A percentile compares a stretch with the other conserved stretches of the same genome.
Conservation (phyloP, 2,888 invertebrate species). For the Cremastinae sp. region DNA sequence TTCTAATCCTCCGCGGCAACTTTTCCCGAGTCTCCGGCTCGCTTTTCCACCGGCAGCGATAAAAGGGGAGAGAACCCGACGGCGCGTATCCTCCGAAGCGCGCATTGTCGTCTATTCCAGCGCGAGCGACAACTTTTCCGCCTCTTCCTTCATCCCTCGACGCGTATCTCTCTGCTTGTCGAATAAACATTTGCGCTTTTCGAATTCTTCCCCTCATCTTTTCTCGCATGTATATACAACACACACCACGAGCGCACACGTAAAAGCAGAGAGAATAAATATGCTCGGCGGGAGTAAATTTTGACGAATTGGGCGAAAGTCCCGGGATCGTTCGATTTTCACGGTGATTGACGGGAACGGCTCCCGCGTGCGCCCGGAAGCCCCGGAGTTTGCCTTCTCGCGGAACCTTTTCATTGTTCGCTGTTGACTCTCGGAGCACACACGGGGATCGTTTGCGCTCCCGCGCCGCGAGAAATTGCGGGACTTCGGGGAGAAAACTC, state of each 20-base stretch:
- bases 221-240: too few relatives aligned
- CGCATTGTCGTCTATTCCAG: constrained; percentile 10
- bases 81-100: constrained; percentile 2
- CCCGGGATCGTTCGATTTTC: constrained; percentile 36
- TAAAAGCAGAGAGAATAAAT: too few relatives aligned
- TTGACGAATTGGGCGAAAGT: too few relatives aligned
- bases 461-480: constrained; percentile 40
- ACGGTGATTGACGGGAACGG: constrained; percentile 19
- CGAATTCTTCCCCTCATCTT: too few relatives aligned
- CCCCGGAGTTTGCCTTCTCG: constrained; percentile 32
- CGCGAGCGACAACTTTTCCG: constrained; percentile 30
- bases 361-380: constrained; percentile 32
- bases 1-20: constrained; percentile 42
- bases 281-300: too few relatives aligned
- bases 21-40: constrained; percentile 8
- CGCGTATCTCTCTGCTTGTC: constrained; percentile 2
- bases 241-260: too few relatives aligned
- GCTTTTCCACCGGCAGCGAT: too few relatives aligned
- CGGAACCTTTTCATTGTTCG: constrained; percentile 39
- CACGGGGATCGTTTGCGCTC: neutral
- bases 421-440: constrained; percentile 36
- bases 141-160: constrained; percentile 22
- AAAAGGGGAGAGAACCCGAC: constrained; percentile 21
- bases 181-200: too few relatives aligned
- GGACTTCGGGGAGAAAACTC: constrained; percentile 25